Conservation (phyloP, 2,797 vertebrate species). For the Xiphophorus birchmanni region DNA sequence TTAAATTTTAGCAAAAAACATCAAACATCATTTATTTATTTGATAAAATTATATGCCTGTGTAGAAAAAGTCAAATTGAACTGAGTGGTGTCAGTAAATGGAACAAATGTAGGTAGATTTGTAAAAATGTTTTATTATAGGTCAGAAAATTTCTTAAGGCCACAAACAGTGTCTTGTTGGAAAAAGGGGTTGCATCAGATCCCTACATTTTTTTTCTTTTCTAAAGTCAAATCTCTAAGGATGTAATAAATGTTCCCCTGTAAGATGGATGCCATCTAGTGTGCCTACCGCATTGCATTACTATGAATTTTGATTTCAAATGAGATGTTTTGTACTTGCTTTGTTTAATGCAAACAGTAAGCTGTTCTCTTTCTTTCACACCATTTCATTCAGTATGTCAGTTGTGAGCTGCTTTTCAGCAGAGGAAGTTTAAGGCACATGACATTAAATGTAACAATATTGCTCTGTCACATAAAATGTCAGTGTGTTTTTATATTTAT, state of each 20-base stretch:
- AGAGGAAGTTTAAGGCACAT: background rate
- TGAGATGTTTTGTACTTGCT: background rate
- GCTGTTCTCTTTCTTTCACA: background rate
- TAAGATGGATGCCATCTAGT: background rate
- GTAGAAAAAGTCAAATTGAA: background rate
- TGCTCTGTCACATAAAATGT: too few species aligned
- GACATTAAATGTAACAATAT: background rate
- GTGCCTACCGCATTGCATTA: background rate
- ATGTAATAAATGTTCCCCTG: background rate
- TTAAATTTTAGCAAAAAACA: background rate
- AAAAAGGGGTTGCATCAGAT: background rate
- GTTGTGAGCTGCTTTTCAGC: background rate
- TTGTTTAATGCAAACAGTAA: background rate
- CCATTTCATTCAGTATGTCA: background rate
- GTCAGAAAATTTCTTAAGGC: background rate
- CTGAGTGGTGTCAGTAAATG: background rate
- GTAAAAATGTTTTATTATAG: background rate
- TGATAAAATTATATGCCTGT: background rate
- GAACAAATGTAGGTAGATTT: background rate
- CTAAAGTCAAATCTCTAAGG: background rate
- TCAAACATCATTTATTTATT: background rate
- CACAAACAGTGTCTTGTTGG: background rate
- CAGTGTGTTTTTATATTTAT: too few species aligned
- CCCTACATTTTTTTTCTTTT: background rate
- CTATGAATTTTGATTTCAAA: background rate